Base-by-base conservation (phyloP, 2,888 invertebrate genomes). In the Cephus pygmeus region DNA sequence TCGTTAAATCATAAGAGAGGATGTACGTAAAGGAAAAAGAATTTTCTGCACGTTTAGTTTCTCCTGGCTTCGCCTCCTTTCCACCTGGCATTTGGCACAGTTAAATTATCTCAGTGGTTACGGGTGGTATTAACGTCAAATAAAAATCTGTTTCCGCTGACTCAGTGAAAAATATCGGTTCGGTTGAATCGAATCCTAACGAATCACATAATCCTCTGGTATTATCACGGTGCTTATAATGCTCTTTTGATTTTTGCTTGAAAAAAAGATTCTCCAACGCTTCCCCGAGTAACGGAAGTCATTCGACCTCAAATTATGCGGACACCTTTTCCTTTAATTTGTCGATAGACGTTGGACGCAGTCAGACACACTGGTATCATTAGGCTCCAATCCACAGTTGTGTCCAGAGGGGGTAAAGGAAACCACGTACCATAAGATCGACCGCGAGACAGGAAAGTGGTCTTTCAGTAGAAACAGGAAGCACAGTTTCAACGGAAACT, bases 401-500 rank as follows among this genome's bases (percentile, higher is more conserved):
- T 9, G 23, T 23, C 56, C 23, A 56, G 9, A 56, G 23, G 2
- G 1, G 56, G 6, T 23, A 23, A 56, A 56, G 56, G 56, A 56
- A 23, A 56, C 56, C 56, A 56, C 56, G 56, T 23, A 2, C 6
- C 56, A 23, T 6, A 23, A 56, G 56, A 56, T 56, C 56, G 56
- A 56, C 56, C 56, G 56, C 56, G 9, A 9, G 23, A 6, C 56
- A 56, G 56, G 56, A 56, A 40, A 76, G 40, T 73, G 56, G 73
- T 36, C 33, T 77, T 36, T 15, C 71, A 56, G 31, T 15, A 40
- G 69, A 73, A 23, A 79, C 78, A 75, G 78, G 77, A 75, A 40
- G 77, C 73, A 30, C 75, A 71, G 77, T 73, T 76, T 12, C 75
- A 77, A 34, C 74, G 80, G 81, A 83, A 83, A 81, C 83, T 81